These are phyloP conservation scores for Rhincodon typus DNA, from an alignment of 2,797 vertebrate species.

Conservation along the genomic window DNA sequence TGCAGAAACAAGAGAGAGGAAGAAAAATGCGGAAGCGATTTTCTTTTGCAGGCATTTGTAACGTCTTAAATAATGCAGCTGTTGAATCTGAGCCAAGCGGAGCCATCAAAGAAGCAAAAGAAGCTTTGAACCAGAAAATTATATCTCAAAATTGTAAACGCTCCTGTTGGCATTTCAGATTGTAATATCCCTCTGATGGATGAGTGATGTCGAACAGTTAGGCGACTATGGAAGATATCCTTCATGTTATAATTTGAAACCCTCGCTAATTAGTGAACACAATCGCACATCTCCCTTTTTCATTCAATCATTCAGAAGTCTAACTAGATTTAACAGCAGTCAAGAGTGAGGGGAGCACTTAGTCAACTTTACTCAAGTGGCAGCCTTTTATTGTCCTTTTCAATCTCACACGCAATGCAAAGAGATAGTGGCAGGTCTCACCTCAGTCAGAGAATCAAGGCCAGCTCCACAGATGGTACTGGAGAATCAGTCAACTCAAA, in stretches of 20 bases:
- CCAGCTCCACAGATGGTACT: too few species aligned
- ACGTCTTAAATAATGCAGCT: neutral
- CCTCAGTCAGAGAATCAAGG: neutral
- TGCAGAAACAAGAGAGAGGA: neutral
- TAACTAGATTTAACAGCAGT: neutral
- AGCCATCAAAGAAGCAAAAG: neutral
- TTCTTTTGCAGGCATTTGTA: neutral
- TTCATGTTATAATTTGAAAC: neutral
- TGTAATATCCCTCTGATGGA: neutral
- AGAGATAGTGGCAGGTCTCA: neutral
- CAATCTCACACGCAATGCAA: neutral
- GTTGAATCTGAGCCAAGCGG: neutral
- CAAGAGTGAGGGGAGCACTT: neutral
- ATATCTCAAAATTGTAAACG: neutral
- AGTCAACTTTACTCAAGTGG: neutral
- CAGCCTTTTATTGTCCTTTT: neutral
- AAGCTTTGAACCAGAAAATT: conserved; percentile 6
- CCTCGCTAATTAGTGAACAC: neutral
- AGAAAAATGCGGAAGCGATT: neutral
- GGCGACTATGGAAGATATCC: neutral
- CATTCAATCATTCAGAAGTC: neutral
- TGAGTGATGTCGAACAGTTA: neutral
- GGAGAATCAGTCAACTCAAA: neutral
- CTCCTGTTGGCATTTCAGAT: neutral
- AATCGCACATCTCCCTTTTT: neutral